Evolutionary conservation across 2,113 vertebrate species (phyloP).

Genomic region (Rhinogobius similis): DNA sequence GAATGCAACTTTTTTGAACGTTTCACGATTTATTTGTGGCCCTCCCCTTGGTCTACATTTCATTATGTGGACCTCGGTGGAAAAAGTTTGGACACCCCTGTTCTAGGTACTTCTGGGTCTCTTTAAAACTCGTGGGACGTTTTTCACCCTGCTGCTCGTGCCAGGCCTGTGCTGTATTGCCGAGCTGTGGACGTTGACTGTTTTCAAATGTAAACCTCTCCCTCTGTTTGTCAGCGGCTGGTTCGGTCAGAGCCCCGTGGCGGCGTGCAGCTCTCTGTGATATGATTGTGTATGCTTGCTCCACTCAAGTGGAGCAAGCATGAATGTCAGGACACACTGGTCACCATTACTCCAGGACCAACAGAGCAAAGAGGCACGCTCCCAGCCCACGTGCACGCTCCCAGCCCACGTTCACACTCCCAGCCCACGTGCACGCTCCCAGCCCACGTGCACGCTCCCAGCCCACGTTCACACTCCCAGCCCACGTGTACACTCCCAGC

Average conservation of each 20-base stretch:
- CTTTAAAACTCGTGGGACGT: too few species aligned
- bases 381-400: not conserved
- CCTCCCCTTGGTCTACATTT: too few species aligned
- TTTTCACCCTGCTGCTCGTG: too few species aligned
- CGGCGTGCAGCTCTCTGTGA: not conserved
- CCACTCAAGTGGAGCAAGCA: not conserved
- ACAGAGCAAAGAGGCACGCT: conserved; percentile 1
- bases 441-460: not conserved
- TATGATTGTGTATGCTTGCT: conserved; percentile 31
- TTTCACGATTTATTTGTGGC: too few species aligned
- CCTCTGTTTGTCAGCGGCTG: not conserved
- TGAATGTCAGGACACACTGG: not conserved
- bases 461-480: not conserved
- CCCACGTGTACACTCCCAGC: not conserved
- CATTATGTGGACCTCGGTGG: too few species aligned
- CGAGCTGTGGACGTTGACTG: not conserved
- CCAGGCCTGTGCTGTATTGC: not conserved
- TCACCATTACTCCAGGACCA: not conserved
- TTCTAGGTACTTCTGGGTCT: too few species aligned
- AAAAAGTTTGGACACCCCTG: too few species aligned
- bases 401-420: not conserved
- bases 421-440: not conserved
- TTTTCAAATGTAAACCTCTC: too few species aligned
- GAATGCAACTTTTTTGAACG: too few species aligned
- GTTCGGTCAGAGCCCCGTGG: not conserved